These are phyloP conservation scores for Otis tarda DNA, from an alignment of 2,113 vertebrate species.

Conservation along the genomic window DNA sequence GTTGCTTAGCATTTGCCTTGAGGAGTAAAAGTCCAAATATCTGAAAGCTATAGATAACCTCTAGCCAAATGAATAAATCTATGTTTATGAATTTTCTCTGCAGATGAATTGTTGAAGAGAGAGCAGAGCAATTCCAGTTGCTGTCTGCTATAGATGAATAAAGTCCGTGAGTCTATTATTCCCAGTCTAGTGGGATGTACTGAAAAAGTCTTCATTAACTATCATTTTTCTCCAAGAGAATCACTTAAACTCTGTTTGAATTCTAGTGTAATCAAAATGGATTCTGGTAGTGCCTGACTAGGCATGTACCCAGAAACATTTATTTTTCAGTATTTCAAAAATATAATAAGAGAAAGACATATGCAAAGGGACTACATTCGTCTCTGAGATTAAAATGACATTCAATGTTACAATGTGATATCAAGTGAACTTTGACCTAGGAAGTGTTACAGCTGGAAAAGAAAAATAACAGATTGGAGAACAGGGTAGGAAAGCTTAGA, in stretches of 20 bases:
- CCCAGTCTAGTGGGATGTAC: neutral
- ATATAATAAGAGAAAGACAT: neutral
- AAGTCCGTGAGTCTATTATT: conserved; percentile 48
- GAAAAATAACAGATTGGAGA: neutral
- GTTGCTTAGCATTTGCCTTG: conserved; percentile 16
- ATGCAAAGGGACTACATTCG: neutral
- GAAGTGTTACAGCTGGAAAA: neutral
- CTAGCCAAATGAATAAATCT: conserved; percentile 15
- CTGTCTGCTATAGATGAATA: neutral
- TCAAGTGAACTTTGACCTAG: neutral
- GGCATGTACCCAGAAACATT: neutral
- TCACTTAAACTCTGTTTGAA: neutral
- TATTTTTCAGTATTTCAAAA: neutral
- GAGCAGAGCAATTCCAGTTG: neutral
- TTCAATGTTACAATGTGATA: neutral
- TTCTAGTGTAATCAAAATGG: neutral
- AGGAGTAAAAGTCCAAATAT: conserved; percentile 27
- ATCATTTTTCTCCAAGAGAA: conserved; percentile 15
- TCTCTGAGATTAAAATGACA: neutral
- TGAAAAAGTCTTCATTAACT: conserved; percentile 50
- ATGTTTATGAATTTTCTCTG: conserved; percentile 16
- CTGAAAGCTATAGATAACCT: conserved; percentile 49
- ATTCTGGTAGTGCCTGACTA: neutral
- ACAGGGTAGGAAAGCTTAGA: neutral
- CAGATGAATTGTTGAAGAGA: conserved; percentile 3